These are phyloP conservation scores for Brenthis ino DNA, from an alignment of 2,888 invertebrate species.

Conservation along the genomic window DNA sequence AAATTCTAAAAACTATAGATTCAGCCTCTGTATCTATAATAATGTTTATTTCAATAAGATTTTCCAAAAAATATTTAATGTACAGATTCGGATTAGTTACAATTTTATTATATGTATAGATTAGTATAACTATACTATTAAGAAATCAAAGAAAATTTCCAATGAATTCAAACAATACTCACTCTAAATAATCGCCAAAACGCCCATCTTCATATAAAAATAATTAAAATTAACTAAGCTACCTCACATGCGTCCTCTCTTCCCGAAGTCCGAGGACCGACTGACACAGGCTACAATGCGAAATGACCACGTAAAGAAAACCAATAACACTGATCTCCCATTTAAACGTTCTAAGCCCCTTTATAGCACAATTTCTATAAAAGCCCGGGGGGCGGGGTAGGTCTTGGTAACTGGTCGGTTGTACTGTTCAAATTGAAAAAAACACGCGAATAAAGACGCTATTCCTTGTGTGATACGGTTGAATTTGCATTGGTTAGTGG, in stretches of 20 bases:
- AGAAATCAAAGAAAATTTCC: neutral
- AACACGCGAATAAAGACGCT: conserved; percentile 25
- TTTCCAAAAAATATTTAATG: too few species aligned
- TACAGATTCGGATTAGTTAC: too few species aligned
- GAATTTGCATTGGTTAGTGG: neutral
- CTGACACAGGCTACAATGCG: conserved; percentile 47
- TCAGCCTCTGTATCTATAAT: too few species aligned
- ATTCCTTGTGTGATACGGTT: neutral
- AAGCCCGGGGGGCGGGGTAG: conserved; percentile 46
- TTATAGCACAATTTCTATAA: conserved; percentile 47
- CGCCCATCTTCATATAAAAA: conserved; percentile 46
- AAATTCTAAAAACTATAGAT: too few species aligned
- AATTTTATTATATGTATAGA: too few species aligned
- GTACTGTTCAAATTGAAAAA: neutral
- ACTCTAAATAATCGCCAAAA: conserved; percentile 54
- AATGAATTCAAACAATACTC: conserved; percentile 44
- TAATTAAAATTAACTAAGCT: conserved; percentile 39
- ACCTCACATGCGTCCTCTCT: conserved; percentile 44
- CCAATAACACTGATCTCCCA: conserved; percentile 58
- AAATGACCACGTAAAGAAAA: conserved; percentile 47
- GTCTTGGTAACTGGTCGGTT: conserved; percentile 47
- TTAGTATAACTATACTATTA: too few species aligned
- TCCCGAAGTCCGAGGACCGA: conserved; percentile 50
- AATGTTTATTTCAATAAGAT: too few species aligned
- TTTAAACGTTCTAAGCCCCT: conserved; percentile 52